Evolutionary conservation across 2,888 invertebrate species (phyloP).

Genomic region (Sphaeridia pumilis): DNA sequence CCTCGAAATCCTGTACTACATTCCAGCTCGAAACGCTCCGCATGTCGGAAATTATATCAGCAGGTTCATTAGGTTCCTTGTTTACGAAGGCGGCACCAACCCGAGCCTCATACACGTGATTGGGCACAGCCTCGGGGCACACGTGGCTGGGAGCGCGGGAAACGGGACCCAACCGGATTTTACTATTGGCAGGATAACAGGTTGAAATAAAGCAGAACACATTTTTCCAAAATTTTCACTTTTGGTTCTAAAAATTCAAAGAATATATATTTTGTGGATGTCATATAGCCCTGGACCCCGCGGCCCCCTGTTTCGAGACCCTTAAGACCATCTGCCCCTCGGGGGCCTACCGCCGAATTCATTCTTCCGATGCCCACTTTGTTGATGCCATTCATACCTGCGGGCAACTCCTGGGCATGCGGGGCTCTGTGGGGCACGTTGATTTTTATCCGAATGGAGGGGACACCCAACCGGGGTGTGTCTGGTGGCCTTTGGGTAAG

Average conservation of each 20-base stretch:
- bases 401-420: background rate
- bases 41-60: background rate
- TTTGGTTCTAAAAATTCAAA: background rate
- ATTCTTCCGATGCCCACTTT: background rate
- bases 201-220: background rate
- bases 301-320: background rate
- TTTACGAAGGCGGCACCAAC: background rate
- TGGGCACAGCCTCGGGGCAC: background rate
- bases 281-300: background rate
- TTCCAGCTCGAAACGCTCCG: background rate
- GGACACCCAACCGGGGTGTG: background rate
- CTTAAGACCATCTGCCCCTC: background rate
- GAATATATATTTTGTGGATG: background rate
- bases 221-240: background rate
- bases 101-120: background rate
- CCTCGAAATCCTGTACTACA: background rate
- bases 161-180: background rate
- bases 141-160: background rate
- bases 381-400: conserved; percentile 3
- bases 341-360: background rate
- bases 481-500: background rate
- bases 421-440: background rate
- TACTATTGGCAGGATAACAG: background rate
- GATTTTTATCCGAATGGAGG: conserved; percentile 6
- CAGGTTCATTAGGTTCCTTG: background rate